Evolutionary conservation across 1,140 invertebrate species (phyloP).

Genomic region (Apis florea): DNA sequence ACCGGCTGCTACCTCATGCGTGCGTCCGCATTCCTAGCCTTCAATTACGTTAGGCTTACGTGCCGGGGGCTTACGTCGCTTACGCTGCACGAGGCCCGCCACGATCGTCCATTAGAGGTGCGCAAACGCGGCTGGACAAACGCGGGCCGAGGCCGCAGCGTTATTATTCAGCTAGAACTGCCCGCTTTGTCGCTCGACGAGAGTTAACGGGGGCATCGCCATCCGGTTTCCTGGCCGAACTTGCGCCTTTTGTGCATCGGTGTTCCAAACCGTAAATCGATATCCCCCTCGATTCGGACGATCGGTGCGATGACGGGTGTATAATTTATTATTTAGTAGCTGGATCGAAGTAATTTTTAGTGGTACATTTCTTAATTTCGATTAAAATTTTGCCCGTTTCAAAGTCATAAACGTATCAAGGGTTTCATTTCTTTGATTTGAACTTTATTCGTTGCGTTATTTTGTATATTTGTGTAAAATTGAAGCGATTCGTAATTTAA

Average conservation of each 20-base stretch:
- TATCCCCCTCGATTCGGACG: no score
- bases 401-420: no score
- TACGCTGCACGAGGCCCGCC: slow-evolving; percentile 14
- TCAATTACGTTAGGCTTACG: slow-evolving; percentile 63
- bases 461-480: no score
- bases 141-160: slow-evolving; percentile 48
- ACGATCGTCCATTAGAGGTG: slow-evolving; percentile 70
- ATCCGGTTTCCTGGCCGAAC: slow-evolving; percentile 31
- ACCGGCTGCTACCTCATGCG: slow-evolving; percentile 68
- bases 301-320: no score
- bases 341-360: no score
- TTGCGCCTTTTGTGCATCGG: neutral
- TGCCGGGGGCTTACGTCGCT: slow-evolving; percentile 33
- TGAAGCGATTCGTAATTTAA: no score
- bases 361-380: no score
- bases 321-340: no score
- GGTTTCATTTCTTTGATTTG: no score
- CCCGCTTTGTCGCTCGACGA: slow-evolving; percentile 34
- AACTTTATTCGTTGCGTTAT: no score
- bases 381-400: no score
- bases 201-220: slow-evolving; percentile 36
- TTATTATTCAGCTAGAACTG: slow-evolving; percentile 66
- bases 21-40: slow-evolving; percentile 75
- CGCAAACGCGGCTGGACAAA: slow-evolving; percentile 58
- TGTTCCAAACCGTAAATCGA: neutral